A percentile compares a stretch with the other conserved stretches of the same genome.
Evolutionary conservation across 64 coral and sea anemone genomes (phyloP).

Genomic region (Hydrozoanthus tunicans): DNA sequence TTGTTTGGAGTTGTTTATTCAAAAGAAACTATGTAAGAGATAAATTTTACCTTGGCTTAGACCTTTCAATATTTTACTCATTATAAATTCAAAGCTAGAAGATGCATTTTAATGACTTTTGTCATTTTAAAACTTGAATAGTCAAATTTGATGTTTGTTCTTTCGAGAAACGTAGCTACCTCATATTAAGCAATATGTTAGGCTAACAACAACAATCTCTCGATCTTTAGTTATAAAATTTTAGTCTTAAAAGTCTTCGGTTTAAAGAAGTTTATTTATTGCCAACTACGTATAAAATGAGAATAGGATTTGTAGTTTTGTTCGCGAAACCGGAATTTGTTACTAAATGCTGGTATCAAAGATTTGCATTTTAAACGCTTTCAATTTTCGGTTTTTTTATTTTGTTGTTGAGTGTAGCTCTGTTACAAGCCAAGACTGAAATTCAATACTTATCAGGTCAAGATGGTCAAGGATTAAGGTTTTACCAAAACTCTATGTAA

Average conservation of each 20-base stretch:
- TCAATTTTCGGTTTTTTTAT: not conserved
- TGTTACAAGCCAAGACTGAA: not conserved
- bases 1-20: not conserved
- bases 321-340: not conserved
- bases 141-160: not conserved
- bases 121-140: not conserved
- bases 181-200: not conserved
- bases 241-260: not conserved
- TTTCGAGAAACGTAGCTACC: not conserved
- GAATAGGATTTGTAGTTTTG: not conserved
- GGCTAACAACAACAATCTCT: too few species aligned
- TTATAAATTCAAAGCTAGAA: conserved; percentile 23
- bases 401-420: not conserved
- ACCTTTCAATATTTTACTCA: not conserved
- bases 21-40: not conserved
- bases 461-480: conserved; percentile 4
- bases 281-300: not conserved
- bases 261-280: not conserved
- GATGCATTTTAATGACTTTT: conserved; percentile 33
- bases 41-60: not conserved
- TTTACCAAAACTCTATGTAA: not conserved
- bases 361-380: conserved; percentile 31
- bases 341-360: not conserved
- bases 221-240: not conserved
- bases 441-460: conserved; percentile 24